A percentile compares a stretch with the other conserved stretches of the same genome.
Conservation (phyloP, 2,113 vertebrate species). For the Ptychochromis oligacanthus region DNA sequence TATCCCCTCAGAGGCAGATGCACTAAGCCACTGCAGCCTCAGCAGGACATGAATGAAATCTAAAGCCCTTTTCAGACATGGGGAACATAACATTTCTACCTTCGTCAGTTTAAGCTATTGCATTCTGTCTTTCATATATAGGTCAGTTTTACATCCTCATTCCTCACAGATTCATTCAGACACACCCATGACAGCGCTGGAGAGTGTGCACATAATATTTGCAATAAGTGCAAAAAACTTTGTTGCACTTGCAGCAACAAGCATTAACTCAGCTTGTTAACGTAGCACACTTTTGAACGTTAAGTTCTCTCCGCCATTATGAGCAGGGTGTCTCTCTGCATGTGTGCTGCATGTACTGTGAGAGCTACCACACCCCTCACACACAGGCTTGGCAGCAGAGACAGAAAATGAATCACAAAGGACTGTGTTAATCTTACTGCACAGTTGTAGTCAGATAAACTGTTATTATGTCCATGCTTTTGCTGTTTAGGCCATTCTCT, state of each 20-base stretch:
- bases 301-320: neutral
- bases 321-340: neutral
- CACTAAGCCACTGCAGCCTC: constrained; percentile 32
- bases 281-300: neutral
- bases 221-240: neutral
- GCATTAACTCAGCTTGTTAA: too few relatives aligned
- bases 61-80: constrained; percentile 4
- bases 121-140: neutral
- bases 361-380: neutral
- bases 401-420: constrained; percentile 7
- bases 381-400: neutral
- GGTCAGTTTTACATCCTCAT: neutral
- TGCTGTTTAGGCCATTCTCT: neutral
- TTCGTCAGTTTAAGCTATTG: neutral
- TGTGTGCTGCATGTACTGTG: neutral
- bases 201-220: neutral
- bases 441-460: neutral
- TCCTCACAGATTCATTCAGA: neutral
- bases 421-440: neutral
- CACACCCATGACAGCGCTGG: neutral
- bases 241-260: neutral
- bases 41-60: neutral
- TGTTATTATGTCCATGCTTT: neutral
- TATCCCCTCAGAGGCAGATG: constrained; percentile 11
- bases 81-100: neutral